A percentile compares a stretch with the other conserved stretches of the same genome.
phyloP scores from a whole-genome alignment of 1,140 invertebrate species.

The Coptotermes formosanus region DNA sequence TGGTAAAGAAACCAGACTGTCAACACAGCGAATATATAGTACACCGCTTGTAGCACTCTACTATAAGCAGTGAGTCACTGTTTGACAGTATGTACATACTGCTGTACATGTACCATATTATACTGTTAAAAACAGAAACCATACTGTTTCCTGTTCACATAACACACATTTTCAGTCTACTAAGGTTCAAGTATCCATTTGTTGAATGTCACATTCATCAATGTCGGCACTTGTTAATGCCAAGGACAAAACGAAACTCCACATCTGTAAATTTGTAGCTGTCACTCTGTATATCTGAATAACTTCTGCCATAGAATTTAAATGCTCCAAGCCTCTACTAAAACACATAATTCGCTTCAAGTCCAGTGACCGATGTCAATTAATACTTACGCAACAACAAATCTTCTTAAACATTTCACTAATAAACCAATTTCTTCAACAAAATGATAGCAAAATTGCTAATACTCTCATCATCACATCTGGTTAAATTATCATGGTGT shows the following conservation, averaged over 20 bases:
- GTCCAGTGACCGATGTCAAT: no score
- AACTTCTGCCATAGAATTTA: no score
- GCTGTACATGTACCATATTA: neutral
- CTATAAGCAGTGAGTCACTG: neutral
- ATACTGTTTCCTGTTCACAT: neutral
- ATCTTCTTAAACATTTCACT: no score
- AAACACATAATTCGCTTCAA: no score
- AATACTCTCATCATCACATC: no score
- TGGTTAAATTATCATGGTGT: no score
- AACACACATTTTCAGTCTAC: neutral
- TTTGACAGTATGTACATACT: neutral
- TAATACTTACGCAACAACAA: no score
- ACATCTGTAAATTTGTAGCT: neutral
- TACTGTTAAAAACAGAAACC: neutral
- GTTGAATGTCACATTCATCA: neutral
- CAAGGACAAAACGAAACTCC: neutral
- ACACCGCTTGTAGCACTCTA: neutral
- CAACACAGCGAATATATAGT: neutral
- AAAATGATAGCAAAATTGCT: no score
- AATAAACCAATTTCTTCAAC: no score
- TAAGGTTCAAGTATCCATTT: neutral
- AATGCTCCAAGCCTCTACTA: no score
- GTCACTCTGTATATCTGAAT: neutral
- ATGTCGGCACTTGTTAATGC: neutral
- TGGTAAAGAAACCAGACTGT: neutral